Evolutionary conservation across 2,113 vertebrate species (phyloP), one percentile per base, ranked within the genome.

Genomic region (Sterna hirundo): DNA sequence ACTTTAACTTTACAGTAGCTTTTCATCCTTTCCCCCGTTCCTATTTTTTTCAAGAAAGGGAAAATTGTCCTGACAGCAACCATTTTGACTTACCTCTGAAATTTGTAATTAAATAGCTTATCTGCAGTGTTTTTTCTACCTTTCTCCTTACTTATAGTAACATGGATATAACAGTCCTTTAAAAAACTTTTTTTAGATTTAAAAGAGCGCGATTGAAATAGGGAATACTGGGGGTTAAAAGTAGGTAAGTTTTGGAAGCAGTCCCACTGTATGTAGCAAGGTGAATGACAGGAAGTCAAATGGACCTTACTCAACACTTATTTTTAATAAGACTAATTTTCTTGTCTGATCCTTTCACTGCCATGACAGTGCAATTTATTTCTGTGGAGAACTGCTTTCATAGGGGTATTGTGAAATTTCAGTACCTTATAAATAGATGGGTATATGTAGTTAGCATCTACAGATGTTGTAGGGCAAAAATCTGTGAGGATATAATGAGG

Each of bases 261-360:
- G 10, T 90, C 61, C 46, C 38, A 27, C 42, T 78, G 13, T 52
- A 26, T 88, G n/a, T 81, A 68, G 51, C 72, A 72, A 88, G 71
- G 90, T 88, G 83, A 95, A 72, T 57, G 91, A 75, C 38, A 57
- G 52, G 52, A 91, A 90, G 60, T 92, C 80, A 94, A 68, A 78
- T 44, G 83, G 83, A 82, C 61, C 52, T 92, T 93, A 88, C 38
- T 80, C 21, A 88, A 86, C 46, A 40, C 38, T 94, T 94, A 38
- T 4, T 96, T 93, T 86, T 90, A 83, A 47, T 77, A 89, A 95
- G 76, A 47, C 66, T 83, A 8, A 85, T 96, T 96, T 96, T 91
- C 84, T 79, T 80, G 44, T 88, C 82, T 5, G 2, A n/a, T 88
- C 68, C 29, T 86, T 94, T 92, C 64, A 71, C 17, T 90, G n/a